Conservation (phyloP, 2,113 vertebrate species). For the Pampusana beccarii region DNA sequence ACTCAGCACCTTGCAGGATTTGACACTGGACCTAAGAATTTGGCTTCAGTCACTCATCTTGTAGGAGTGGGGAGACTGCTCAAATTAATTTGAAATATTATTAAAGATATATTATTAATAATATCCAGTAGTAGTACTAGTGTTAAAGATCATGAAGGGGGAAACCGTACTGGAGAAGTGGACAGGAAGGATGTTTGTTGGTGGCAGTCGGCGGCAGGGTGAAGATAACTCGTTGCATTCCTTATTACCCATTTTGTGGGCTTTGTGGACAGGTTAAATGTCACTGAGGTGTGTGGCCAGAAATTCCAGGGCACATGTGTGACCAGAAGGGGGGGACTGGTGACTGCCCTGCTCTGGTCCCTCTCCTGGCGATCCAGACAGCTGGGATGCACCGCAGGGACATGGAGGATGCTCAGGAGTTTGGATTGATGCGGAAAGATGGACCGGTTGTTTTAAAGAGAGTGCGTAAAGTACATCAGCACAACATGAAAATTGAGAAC, state of each 20-base stretch:
- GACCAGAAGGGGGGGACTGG: not conserved
- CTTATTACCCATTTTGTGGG: not conserved
- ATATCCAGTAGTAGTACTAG: not conserved
- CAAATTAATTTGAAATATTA: not conserved
- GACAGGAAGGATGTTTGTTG: not conserved
- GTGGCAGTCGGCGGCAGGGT: not conserved
- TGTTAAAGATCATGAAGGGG: not conserved
- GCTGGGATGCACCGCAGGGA: not conserved
- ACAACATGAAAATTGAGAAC: not conserved
- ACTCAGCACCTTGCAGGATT: not conserved
- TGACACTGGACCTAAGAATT: not conserved
- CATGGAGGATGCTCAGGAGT: rapidly evolving
- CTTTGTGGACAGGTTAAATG: not conserved
- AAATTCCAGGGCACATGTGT: not conserved
- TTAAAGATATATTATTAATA: not conserved
- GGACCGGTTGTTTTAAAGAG: not conserved
- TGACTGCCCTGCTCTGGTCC: not conserved
- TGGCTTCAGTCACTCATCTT: not conserved
- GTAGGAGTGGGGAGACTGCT: not conserved
- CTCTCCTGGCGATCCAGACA: not conserved
- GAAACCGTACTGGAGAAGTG: not conserved
- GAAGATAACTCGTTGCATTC: not conserved
- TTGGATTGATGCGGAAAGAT: not conserved
- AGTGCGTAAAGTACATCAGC: not conserved
- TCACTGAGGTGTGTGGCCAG: not conserved